Percentiles rank a stretch among this genome's conserved stretches.
These are phyloP conservation scores for Sphenopsis melanotis DNA, from an alignment of 2,797 vertebrate genomes.

Conservation along the genomic window DNA sequence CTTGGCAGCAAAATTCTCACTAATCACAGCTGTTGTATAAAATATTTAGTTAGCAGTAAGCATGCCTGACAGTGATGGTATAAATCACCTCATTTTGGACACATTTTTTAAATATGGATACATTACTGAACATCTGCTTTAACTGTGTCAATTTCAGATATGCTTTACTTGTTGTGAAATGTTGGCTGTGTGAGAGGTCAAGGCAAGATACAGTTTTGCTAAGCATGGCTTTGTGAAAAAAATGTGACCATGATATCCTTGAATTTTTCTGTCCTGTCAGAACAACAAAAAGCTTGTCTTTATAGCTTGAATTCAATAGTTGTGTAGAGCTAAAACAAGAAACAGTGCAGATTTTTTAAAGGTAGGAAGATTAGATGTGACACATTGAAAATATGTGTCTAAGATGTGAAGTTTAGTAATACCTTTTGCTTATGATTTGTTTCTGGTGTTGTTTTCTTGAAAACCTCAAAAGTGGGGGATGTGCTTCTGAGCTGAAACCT, in stretches of 20 bases:
- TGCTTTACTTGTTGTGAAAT: background rate
- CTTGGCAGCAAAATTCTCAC: conserved; percentile 32
- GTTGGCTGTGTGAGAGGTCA: background rate
- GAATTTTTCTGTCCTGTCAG: background rate
- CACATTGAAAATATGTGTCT: background rate
- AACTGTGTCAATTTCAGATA: background rate
- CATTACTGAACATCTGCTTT: conserved; percentile 49
- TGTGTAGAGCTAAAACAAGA: background rate
- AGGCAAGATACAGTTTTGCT: background rate
- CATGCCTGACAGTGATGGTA: conserved; percentile 5
- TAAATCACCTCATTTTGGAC: conserved; percentile 53
- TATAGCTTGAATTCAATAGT: background rate
- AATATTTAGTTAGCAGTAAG: conserved; percentile 32
- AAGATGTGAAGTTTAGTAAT: background rate
- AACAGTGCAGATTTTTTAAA: background rate
- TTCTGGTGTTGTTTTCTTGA: background rate
- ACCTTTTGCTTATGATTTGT: background rate
- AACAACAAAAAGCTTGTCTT: background rate
- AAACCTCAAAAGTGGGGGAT: background rate
- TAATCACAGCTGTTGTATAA: conserved; percentile 42
- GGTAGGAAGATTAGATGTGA: background rate
- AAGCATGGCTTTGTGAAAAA: background rate
- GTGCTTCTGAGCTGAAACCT: background rate
- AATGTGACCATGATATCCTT: rapidly evolving
- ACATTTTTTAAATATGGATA: background rate